Conservation (phyloP, 1,140 invertebrate species). For the Palaemon carinicauda region DNA sequence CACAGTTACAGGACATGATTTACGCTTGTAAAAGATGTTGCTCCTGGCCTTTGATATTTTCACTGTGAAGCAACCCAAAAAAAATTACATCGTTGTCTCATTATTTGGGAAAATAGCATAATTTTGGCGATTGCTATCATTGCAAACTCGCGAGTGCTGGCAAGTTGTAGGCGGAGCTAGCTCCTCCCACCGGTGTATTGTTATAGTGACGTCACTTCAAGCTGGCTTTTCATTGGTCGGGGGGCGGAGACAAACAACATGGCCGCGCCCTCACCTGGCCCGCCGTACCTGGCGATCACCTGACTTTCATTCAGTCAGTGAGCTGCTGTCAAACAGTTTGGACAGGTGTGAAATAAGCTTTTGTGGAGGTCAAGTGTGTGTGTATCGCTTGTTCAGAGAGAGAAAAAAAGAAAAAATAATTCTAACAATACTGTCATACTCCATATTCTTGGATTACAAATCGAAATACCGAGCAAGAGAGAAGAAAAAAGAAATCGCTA, state of each 20-base stretch:
- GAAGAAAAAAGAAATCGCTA: too few species aligned
- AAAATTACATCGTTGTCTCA: background rate
- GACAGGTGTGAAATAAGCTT: constrained; percentile 48
- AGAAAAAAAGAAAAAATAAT: background rate
- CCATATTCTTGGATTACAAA: too few species aligned
- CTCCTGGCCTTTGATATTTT: too few species aligned
- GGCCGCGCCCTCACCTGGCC: constrained; percentile 47
- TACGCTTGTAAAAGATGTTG: background rate
- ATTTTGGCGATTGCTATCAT: constrained; percentile 31
- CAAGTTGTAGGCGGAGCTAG: constrained; percentile 31
- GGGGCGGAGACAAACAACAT: constrained; percentile 41
- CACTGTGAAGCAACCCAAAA: background rate
- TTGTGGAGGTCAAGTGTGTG: constrained; percentile 12
- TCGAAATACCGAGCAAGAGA: too few species aligned
- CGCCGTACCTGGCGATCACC: constrained; percentile 34
- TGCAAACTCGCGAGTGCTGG: constrained; percentile 1
- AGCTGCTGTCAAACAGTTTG: constrained; percentile 48
- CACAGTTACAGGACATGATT: background rate
- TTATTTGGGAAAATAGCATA: background rate
- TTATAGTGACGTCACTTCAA: constrained; percentile 7
- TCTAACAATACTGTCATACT: too few species aligned
- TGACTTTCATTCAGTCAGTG: constrained; percentile 47
- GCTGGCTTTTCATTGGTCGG: constrained; percentile 18
- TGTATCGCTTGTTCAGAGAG: constrained; percentile 13
- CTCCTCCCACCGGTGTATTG: constrained; percentile 14